These are phyloP conservation scores for Meriones psammophilus DNA, from an alignment of 2,797 vertebrate species.

Conservation along the genomic window DNA sequence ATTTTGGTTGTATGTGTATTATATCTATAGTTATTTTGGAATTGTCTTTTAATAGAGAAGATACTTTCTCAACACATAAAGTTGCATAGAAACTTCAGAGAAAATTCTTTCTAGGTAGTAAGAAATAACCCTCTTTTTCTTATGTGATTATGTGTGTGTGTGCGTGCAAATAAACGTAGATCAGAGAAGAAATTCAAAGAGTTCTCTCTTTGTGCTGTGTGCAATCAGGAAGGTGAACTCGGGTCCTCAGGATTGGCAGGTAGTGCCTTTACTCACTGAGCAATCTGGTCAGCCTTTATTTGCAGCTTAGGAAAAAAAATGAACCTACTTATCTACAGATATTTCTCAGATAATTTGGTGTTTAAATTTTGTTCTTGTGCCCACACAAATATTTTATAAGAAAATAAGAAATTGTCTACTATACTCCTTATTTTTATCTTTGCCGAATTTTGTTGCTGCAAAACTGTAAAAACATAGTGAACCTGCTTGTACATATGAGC, in stretches of 20 bases:
- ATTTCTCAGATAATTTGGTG: not conserved
- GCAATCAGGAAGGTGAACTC: not conserved
- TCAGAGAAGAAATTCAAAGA: not conserved
- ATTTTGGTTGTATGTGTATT: not conserved
- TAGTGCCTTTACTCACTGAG: not conserved
- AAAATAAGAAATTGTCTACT: slow-evolving; percentile 17
- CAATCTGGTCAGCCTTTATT: not conserved
- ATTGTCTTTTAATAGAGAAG: not conserved
- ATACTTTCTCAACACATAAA: not conserved
- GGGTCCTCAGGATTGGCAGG: too few species aligned
- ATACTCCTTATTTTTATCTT: not conserved
- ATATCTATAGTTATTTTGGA: not conserved
- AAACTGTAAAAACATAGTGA: not conserved
- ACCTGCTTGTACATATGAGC: not conserved
- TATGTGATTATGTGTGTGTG: not conserved
- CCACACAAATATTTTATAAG: not conserved
- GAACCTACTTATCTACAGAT: not conserved
- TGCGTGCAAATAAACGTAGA: too few species aligned
- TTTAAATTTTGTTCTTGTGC: not conserved
- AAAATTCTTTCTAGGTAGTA: slow-evolving; percentile 8
- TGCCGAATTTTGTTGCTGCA: not conserved
- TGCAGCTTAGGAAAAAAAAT: slow-evolving; percentile 11
- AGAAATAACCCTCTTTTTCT: not conserved
- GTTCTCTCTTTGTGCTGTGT: not conserved
- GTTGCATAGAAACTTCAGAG: not conserved